These are phyloP conservation scores for Hermetia illucens DNA, from an alignment of 1,140 invertebrate species.

Conservation along the genomic window DNA sequence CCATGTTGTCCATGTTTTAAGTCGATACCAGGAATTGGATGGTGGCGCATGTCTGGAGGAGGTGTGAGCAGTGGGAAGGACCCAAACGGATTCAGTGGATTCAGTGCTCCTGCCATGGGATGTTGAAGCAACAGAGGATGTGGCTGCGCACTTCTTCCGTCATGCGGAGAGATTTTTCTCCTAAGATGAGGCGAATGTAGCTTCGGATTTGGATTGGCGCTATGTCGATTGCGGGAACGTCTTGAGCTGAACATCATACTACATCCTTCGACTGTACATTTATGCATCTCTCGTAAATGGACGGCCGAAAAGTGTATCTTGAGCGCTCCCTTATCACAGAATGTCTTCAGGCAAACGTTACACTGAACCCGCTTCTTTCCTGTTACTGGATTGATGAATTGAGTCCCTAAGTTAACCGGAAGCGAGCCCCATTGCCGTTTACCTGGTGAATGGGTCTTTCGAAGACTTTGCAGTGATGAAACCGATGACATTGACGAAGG, in stretches of 20 bases:
- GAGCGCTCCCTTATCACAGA: constrained; percentile 98
- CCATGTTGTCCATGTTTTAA: constrained; percentile 54
- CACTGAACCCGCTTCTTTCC: constrained; percentile 96
- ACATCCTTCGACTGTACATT: constrained; percentile 96
- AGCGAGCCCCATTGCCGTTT: constrained; percentile 82
- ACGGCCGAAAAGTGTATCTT: constrained; percentile 99
- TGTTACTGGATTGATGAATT: constrained; percentile 80
- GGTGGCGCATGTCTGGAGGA: constrained; percentile 53
- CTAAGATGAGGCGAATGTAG: constrained; percentile 88
- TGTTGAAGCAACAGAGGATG: constrained; percentile 65
- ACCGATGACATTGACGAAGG: constrained; percentile 6
- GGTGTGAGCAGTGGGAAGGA: constrained; percentile 60
- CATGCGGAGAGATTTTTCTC: constrained; percentile 84
- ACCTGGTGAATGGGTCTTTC: constrained; percentile 73
- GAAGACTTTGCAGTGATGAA: constrained; percentile 28
- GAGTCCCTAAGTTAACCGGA: constrained; percentile 74
- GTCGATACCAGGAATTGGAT: constrained; percentile 43
- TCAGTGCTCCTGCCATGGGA: constrained; percentile 45
- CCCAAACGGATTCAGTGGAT: constrained; percentile 54
- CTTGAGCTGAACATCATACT: constrained; percentile 99
- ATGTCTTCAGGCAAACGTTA: constrained; percentile 96
- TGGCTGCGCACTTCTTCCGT: constrained; percentile 73
- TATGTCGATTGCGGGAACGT: constrained; percentile 88
- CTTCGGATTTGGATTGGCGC: constrained; percentile 97
- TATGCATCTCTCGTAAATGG: constrained; percentile 97